Evolutionary conservation across 2,888 invertebrate species (phyloP), one percentile per base, ranked within the genome.

Genomic region (Diplazon laetatorius): DNA sequence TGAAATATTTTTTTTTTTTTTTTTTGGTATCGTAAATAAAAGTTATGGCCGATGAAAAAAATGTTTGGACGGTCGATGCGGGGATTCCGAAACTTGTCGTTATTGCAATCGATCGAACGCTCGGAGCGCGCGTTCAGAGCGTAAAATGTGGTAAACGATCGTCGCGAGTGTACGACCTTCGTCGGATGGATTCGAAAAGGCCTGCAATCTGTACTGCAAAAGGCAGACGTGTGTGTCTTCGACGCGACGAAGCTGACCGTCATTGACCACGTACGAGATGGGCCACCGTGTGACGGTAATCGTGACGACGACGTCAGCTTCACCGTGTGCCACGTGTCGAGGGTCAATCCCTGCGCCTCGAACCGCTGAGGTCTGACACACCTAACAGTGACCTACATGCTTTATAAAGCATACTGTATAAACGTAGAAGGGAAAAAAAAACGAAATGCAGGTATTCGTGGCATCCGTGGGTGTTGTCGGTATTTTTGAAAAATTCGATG

Each of bases 311-410:
- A 30, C 39, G 69, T 66, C 65, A 66, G 60, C 48, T 57, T 42
- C 66, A 48, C 12, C 12, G 9, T 20, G 42, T 16, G 44, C 22
- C 10, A 10, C 20, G 39, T 18, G 48, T 10, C 57, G n/a, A 50
- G 73, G 73, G 69, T 69, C 25, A 42, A 18, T 48, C 25, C n/a
- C 48, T 55, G 12, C 60, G 18, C 39, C n/a, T 65, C 14, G 37
- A 25, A 18, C 39, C 39, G 44, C 57, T 37, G 39, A 37, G 18
- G 50, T 70, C 20, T 63, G 78, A 65, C 74, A 74, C 78, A 78
- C 74, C 78, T 70, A 66, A 69, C 25, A 57, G 69, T 74, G 78
- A 78, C 78, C 78, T 78, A 78, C 74, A 78, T 78, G 46, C 46
- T 70, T 39, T 48, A 59, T 46, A 18, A 12, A 55, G 62, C 18